Conservation (phyloP, 2,888 invertebrate genomes). For the Caenorhabditis afra region DNA sequence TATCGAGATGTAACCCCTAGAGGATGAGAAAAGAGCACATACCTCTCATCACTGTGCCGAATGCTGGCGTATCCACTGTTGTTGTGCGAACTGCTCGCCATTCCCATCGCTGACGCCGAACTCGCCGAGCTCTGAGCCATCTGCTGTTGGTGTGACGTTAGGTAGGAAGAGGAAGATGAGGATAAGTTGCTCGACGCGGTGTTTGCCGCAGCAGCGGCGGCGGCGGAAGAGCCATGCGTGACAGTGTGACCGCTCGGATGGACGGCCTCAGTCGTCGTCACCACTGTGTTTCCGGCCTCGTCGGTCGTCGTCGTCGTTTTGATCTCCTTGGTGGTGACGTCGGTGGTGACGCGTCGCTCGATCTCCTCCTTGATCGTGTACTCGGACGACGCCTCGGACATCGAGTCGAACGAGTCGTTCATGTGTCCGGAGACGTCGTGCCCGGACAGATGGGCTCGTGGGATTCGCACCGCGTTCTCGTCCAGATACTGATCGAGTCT, state of each 20-base stretch:
- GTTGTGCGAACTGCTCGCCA: slow-evolving; percentile 31
- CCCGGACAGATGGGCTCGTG: slow-evolving; percentile 77
- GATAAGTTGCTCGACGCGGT: slow-evolving; percentile 25
- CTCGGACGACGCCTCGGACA: slow-evolving; percentile 75
- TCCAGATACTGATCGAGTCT: slow-evolving; percentile 76
- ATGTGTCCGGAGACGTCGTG: slow-evolving; percentile 27
- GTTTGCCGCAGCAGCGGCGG: slow-evolving; percentile 37
- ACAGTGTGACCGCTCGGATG: slow-evolving; percentile 53
- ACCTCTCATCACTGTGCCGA: slow-evolving; percentile 41
- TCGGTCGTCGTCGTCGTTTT: slow-evolving; percentile 78
- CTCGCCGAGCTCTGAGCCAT: slow-evolving; percentile 25
- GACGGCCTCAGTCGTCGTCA: slow-evolving; percentile 61
- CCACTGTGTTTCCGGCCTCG: slow-evolving; percentile 69
- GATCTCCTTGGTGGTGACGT: slow-evolving; percentile 78
- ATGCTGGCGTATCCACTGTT: slow-evolving; percentile 43
- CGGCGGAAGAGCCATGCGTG: too few species aligned
- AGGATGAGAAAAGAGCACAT: too few species aligned
- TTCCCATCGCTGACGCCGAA: slow-evolving; percentile 32
- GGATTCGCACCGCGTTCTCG: slow-evolving; percentile 76
- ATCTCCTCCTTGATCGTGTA: slow-evolving; percentile 80
- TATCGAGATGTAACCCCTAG: too few species aligned
- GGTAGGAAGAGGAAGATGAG: slow-evolving; percentile 14
- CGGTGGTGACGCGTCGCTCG: slow-evolving; percentile 78
- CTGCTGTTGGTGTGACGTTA: slow-evolving; percentile 7
- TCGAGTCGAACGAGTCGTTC: slow-evolving; percentile 69